Evolutionary conservation across 2,888 invertebrate species (phyloP), one percentile per base, ranked within the genome.

Genomic region (Phyllotreta cruciferae): DNA sequence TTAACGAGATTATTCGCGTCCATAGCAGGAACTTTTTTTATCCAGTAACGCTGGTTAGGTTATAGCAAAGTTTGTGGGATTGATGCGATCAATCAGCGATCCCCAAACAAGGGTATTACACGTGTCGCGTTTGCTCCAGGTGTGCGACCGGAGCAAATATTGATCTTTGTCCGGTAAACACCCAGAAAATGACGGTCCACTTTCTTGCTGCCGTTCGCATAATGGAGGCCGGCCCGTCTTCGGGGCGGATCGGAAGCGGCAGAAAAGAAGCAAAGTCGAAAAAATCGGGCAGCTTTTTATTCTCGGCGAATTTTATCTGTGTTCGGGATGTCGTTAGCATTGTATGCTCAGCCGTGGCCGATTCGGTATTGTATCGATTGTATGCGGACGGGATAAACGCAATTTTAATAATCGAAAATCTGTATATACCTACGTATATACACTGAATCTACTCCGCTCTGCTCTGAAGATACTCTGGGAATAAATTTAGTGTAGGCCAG

Each of bases 261-360:
- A 24, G 35, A 56, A 53, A 37, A 36, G 50, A 49, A 50, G 50
- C 42, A 62, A 50, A 56, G 62, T 42, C 50, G 14, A 50, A 36
- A 63, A 60, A 35, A 60, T 60, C 66, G 63, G 60, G 60, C 60
- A 63, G 49, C 44, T 53, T 34, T 57, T 66, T 14, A 54, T 60
- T 60, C 53, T 53, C 44, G 41, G 57, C 56, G 63, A 60, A 56
- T 56, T 63, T 57, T 41, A 63, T 53, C 54, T 36, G 52, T 63
- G 66, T 63, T 66, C 63, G 60, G 52, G 63, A 63, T 63, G 60
- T 63, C 66, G 66, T 66, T 66, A 66, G 63, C 47, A 60, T 66
- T 61, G 63, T 66, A 24, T 24, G 24, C 24, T 24, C 24, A 24
- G 24, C 24, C 24, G 41, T 53, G 11, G 53, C 39, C 53, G 53